phyloP scores from a whole-genome alignment of 1,140 invertebrate species.

The Carposina sasakii region DNA sequence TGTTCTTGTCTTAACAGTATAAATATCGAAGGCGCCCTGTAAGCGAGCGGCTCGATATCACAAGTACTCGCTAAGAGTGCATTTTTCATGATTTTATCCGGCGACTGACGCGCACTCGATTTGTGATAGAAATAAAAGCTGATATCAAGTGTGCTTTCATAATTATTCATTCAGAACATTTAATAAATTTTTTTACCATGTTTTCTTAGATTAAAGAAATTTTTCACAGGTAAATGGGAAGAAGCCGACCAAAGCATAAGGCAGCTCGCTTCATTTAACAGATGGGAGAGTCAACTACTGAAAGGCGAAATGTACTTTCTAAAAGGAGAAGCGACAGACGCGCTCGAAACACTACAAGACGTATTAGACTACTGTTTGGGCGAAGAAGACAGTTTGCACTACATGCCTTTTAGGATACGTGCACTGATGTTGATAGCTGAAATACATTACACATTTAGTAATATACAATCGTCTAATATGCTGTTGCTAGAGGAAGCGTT shows the following conservation, averaged over 20 bases:
- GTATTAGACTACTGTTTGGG: slow-evolving; percentile 71
- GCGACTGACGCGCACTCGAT: too few species aligned
- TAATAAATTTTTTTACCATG: too few species aligned
- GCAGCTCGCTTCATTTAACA: slow-evolving; percentile 81
- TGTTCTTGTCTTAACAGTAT: too few species aligned
- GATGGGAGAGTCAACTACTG: slow-evolving; percentile 78
- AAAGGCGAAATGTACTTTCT: slow-evolving; percentile 79
- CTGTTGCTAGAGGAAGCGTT: slow-evolving; percentile 80
- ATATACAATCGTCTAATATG: slow-evolving; percentile 71
- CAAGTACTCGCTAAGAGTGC: too few species aligned
- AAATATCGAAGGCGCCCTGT: too few species aligned
- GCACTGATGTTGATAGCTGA: slow-evolving; percentile 83
- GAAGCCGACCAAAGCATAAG: slow-evolving; percentile 82
- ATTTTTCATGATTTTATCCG: too few species aligned
- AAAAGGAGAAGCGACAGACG: slow-evolving; percentile 78
- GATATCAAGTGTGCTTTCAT: too few species aligned
- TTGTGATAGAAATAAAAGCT: too few species aligned
- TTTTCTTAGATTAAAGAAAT: too few species aligned
- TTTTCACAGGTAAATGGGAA: slow-evolving; percentile 83
- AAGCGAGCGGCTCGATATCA: too few species aligned
- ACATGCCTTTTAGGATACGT: slow-evolving; percentile 75
- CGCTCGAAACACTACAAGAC: slow-evolving; percentile 74
- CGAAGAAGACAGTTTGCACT: slow-evolving; percentile 69
- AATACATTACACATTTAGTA: slow-evolving; percentile 75
- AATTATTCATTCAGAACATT: too few species aligned